Percentiles rank a stretch among this genome's conserved stretches.
These are phyloP conservation scores for Polylopha cassiicola DNA, from an alignment of 2,888 invertebrate genomes.

Conservation along the genomic window DNA sequence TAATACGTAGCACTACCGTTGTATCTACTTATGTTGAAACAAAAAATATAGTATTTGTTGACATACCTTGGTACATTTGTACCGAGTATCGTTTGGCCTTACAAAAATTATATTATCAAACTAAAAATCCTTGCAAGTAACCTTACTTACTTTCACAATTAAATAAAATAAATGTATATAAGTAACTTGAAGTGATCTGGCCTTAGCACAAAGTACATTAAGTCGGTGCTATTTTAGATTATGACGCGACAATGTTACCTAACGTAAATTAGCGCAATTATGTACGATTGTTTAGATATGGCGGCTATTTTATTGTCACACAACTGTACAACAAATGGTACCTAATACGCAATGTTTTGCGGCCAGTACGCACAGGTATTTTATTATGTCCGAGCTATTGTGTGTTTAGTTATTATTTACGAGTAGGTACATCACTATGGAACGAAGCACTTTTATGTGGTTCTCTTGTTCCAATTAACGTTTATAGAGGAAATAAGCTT, in stretches of 20 bases:
- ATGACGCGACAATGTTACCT: constrained; percentile 13
- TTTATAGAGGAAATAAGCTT: too few species aligned
- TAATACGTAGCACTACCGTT: too few species aligned
- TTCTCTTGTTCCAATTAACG: constrained; percentile 10
- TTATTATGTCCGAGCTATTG: constrained; percentile 43
- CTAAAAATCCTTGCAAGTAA: too few species aligned
- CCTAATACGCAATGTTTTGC: constrained; percentile 12
- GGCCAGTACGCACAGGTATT: constrained; percentile 35
- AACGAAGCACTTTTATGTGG: too few species aligned
- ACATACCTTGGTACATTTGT: too few species aligned
- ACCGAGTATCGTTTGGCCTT: too few species aligned
- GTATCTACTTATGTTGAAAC: too few species aligned
- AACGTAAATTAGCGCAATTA: constrained; percentile 17
- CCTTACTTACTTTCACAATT: too few species aligned
- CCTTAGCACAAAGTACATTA: constrained; percentile 6
- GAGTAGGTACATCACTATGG: constrained; percentile 6
- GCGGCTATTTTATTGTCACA: constrained; percentile 31
- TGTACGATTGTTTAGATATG: constrained; percentile 23
- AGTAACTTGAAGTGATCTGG: too few species aligned
- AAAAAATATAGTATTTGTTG: too few species aligned
- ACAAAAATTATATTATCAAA: too few species aligned
- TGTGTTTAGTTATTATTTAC: constrained; percentile 26
- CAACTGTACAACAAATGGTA: constrained; percentile 31
- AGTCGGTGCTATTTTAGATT: constrained; percentile 4
- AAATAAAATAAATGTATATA: too few species aligned